Evolutionary conservation across 1,140 invertebrate species (phyloP), one percentile per base, ranked within the genome.

Genomic region (Pissodes strobi): DNA sequence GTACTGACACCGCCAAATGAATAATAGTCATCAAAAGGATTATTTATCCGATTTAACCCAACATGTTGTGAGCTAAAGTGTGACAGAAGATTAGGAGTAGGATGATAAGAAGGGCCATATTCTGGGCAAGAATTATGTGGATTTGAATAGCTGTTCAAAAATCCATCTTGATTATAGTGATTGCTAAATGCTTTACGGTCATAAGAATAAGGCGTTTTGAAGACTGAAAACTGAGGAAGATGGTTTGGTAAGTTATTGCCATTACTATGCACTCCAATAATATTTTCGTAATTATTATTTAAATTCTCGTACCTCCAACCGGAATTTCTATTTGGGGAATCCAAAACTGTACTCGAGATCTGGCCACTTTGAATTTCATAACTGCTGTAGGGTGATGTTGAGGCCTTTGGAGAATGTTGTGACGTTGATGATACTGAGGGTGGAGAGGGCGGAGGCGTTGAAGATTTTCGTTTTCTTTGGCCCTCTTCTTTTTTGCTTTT

Each of bases 281-380:
- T 34, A 60, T 39, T 60, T 4, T 46, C 18, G 17, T 49, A 45
- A 57, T 38, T 61, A 53, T 52, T 68, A 49, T 64, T 55, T 48
- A 64, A 69, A 45, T 67, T 58, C 25, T 64, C 66, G 60, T 70
- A 70, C 66, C 66, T 63, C 48, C 51, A 64, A 49, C n/a, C 56
- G 0, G 34, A 43, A 27, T 15, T 27, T 53, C 25, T 59, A 4
- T 43, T n/a, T n/a, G n/a, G 69, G 37, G 61, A 64, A 25, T 61
- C 69, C n/a, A 67, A 46, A 12, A 69, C 68, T n/a, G 68, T 71
- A 34, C 70, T 71, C 8, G 69, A 66, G 9, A 71, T 52, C 15
- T 71, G 67, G n/a, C 58, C 55, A 21, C 43, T 69, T 48, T 71
- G 69, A 15, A 71, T 67, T 64, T 71, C 67, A 1, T 13, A 13